Base-by-base conservation (phyloP, 2,113 vertebrate genomes). In the Nothoprocta pentlandii region DNA sequence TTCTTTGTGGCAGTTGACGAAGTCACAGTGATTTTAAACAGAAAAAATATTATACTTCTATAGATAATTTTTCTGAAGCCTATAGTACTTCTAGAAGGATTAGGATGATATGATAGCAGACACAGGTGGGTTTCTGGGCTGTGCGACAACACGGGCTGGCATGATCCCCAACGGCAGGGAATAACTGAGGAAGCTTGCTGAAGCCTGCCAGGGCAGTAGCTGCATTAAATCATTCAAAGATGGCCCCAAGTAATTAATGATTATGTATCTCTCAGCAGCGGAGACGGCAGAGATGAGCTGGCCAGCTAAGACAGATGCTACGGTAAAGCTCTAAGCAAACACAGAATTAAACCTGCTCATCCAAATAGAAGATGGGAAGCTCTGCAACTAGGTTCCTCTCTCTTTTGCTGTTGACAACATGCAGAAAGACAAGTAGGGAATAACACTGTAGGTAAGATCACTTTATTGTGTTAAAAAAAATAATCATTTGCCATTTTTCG, bases 1-100 rank as follows among this genome's bases (percentile, higher is more conserved):
- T 97, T 97, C 81, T 97, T 97, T 97, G 93, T 97, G 96, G 76
- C 79, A 78, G 61, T 93, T 92, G 97, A 93, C 77, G 66, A 93
- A 93, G 73, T 67, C 61, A 44, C 36, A 44, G 19, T 76, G 19
- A 68, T 19, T 74, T 51, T 71, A 86, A 87, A 79, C 0, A 1
- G n/a, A 54, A 76, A 42, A 49, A 54, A 76, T 30, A 12, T 16
- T 92, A 69, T 74, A 39, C 9, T 85, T 79, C 16, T 59, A 87
- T 3, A 12, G 21, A 12, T 7, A 28, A 3, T 13, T 66, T 44
- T 85, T 67, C 36, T 36, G 34, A 42, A 64, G 51, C 41, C 21
- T 17, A 44, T 41, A 10, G 63, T 61, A 8, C 63, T 94, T 79
- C 69, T 46, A 32, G 36, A 39, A 39, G 36, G 36, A 8, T 16